Conservation (phyloP, 2,888 invertebrate genomes). For the Iselma pallidipennis region DNA sequence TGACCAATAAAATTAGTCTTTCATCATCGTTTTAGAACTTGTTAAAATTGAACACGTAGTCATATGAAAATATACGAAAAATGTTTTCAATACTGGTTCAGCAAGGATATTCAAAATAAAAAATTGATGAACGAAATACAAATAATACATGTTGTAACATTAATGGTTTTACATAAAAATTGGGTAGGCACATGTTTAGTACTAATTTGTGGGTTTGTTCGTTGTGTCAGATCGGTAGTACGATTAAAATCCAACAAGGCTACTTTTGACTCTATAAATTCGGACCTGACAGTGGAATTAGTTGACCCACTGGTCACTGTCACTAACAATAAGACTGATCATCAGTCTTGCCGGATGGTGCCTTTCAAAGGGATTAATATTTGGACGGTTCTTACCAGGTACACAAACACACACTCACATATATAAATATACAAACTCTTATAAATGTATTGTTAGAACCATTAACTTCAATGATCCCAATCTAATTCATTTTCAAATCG, state of each 20-base stretch:
- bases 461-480: neutral
- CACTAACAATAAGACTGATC: slow-evolving; percentile 13
- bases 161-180: slow-evolving; percentile 40
- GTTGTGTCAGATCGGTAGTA: slow-evolving; percentile 47
- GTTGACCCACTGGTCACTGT: slow-evolving; percentile 26
- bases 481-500: neutral
- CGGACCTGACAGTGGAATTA: slow-evolving; percentile 41
- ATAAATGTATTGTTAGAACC: neutral
- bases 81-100: neutral
- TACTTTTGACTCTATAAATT: slow-evolving; percentile 46
- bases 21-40: slow-evolving; percentile 40
- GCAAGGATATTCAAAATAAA: neutral
- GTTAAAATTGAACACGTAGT: slow-evolving; percentile 28
- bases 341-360: neutral
- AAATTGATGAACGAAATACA: neutral
- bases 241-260: slow-evolving; percentile 45
- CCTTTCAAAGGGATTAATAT: neutral
- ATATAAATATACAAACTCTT: neutral
- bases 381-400: neutral
- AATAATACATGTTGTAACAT: slow-evolving; percentile 30
- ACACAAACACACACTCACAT: too few relatives aligned
- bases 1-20: slow-evolving; percentile 42
- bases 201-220: slow-evolving; percentile 52
- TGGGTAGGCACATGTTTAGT: slow-evolving; percentile 50
- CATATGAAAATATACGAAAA: too few relatives aligned